Percentiles rank a stretch among this genome's conserved stretches.
Evolutionary conservation across 2,888 invertebrate species (phyloP).

Genomic region (Aphidius colemani): DNA sequence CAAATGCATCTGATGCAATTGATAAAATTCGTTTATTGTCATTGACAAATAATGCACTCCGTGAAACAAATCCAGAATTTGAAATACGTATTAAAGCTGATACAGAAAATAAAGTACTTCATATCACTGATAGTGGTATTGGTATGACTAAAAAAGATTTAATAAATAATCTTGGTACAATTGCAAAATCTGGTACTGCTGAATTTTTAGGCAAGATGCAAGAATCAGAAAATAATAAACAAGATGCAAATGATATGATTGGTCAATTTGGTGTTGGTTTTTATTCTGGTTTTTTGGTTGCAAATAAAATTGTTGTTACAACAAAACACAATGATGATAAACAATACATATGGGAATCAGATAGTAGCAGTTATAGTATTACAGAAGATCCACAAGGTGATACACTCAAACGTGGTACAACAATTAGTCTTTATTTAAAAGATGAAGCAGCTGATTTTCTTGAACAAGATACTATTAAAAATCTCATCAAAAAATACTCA

Average conservation of each 20-base stretch:
- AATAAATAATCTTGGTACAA: slow-evolving; percentile 95
- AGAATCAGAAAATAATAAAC: slow-evolving; percentile 62
- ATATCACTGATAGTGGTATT: slow-evolving; percentile 95
- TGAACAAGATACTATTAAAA: slow-evolving; percentile 87
- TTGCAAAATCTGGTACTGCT: slow-evolving; percentile 96
- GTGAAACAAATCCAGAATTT: slow-evolving; percentile 81
- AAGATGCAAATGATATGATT: slow-evolving; percentile 94
- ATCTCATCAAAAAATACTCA: slow-evolving; percentile 94
- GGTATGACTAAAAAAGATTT: slow-evolving; percentile 97
- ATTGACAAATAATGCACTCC: slow-evolving; percentile 80
- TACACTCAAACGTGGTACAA: slow-evolving; percentile 88
- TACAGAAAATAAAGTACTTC: slow-evolving; percentile 86
- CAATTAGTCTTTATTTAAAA: slow-evolving; percentile 88
- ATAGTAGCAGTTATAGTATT: slow-evolving; percentile 87
- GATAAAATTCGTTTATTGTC: slow-evolving; percentile 96
- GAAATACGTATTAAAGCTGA: slow-evolving; percentile 83
- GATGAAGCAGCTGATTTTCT: slow-evolving; percentile 96
- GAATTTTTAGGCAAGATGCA: slow-evolving; percentile 94
- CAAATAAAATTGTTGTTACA: slow-evolving; percentile 93
- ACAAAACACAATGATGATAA: slow-evolving; percentile 92
- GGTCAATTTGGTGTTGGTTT: slow-evolving; percentile 99
- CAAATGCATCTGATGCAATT: slow-evolving; percentile 98
- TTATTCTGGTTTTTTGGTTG: slow-evolving; percentile 95
- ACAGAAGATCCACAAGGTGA: slow-evolving; percentile 92
- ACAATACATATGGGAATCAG: slow-evolving; percentile 98